Evolutionary conservation across 2,797 vertebrate species (phyloP).

Genomic region (Anniella stebbinsi): DNA sequence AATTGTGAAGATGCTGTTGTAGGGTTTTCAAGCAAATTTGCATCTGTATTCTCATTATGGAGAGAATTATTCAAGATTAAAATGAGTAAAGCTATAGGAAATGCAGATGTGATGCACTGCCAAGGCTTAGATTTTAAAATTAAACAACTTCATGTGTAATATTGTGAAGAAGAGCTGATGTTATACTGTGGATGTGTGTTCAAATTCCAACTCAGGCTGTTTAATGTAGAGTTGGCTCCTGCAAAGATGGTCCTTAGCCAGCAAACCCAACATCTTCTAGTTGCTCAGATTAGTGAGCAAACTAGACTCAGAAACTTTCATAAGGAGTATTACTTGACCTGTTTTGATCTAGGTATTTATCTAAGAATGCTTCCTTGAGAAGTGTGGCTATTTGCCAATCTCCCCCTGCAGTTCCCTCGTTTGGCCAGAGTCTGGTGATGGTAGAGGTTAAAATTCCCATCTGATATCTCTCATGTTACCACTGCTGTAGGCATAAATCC

Average conservation of each 20-base stretch:
- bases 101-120: constrained; percentile 32
- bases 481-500: neutral
- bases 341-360: neutral
- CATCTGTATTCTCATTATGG: neutral
- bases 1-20: neutral
- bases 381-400: neutral
- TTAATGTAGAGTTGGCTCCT: neutral
- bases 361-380: neutral
- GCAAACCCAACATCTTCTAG: neutral
- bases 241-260: neutral
- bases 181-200: neutral
- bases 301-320: neutral
- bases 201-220: neutral
- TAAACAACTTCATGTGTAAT: constrained; percentile 53
- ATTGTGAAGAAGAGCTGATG: constrained; percentile 12
- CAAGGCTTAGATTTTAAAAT: constrained; percentile 40
- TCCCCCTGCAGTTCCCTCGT: neutral
- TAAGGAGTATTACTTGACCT: neutral
- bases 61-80: neutral
- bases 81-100: constrained; percentile 17
- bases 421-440: neutral
- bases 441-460: neutral
- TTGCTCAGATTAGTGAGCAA: neutral
- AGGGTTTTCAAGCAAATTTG: neutral
- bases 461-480: neutral